Percentiles rank a stretch among this genome's conserved stretches.
Conservation (phyloP, 2,888 invertebrate genomes). For the Hypsopygia costalis region DNA sequence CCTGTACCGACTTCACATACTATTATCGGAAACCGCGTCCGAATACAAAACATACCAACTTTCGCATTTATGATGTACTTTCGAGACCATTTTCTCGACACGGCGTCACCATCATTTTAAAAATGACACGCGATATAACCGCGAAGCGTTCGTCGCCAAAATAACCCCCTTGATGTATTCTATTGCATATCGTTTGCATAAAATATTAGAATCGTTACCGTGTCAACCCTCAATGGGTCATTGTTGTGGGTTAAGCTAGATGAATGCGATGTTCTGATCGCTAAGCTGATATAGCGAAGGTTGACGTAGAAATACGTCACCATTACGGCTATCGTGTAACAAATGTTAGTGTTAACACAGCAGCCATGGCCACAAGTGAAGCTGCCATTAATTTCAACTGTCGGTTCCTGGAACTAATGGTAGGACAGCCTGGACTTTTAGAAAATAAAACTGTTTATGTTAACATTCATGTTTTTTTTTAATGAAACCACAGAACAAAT, state of each 20-base stretch:
- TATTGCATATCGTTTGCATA: conserved; percentile 38
- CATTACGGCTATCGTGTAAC: conserved; percentile 9
- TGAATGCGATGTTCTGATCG: conserved; percentile 53
- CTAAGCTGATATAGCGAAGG: conserved; percentile 39
- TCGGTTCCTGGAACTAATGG: not conserved
- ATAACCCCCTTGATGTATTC: conserved; percentile 13
- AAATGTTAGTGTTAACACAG: conserved; percentile 7
- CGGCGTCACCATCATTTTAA: conserved; percentile 7
- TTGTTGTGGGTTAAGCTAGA: conserved; percentile 56
- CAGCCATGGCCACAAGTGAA: not conserved
- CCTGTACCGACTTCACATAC: too few species aligned
- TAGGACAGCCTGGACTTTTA: not conserved
- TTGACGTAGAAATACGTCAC: conserved; percentile 50
- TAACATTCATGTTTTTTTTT: too few species aligned
- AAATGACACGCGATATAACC: conserved; percentile 6
- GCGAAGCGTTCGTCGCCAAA: not conserved
- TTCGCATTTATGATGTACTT: too few species aligned
- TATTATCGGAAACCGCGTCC: too few species aligned
- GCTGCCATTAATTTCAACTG: conserved; percentile 4
- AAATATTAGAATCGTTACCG: conserved; percentile 52
- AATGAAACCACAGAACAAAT: too few species aligned
- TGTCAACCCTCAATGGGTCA: conserved; percentile 51
- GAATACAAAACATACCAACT: too few species aligned
- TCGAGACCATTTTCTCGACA: not conserved
- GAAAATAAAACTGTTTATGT: too few species aligned